Percentiles rank a stretch among this genome's conserved stretches.
Conservation (phyloP, 2,888 invertebrate species). For the Priocnemis perturbator region DNA sequence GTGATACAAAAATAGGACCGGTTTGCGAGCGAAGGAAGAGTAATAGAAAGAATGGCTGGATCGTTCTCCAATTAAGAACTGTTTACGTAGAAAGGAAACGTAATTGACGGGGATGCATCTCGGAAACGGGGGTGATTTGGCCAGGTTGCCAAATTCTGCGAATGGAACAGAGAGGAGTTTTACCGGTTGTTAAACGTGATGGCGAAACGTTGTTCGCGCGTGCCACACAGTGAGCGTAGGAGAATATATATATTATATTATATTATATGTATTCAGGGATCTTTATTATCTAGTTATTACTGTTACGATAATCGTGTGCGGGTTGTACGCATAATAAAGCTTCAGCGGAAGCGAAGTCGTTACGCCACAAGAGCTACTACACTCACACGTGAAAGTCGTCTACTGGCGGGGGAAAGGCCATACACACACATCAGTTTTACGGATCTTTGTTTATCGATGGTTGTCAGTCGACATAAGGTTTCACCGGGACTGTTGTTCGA, state of each 20-base stretch:
- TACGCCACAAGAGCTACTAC: conserved; percentile 35
- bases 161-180: conserved; percentile 33
- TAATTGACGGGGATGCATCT: conserved; percentile 30
- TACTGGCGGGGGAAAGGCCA: conserved; percentile 26
- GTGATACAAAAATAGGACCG: conserved; percentile 46
- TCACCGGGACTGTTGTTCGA: conserved; percentile 3
- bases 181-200: conserved; percentile 56
- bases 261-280: conserved; percentile 71
- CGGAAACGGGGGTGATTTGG: conserved; percentile 32
- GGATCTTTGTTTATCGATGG: conserved; percentile 21
- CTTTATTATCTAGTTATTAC: conserved; percentile 71
- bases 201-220: conserved; percentile 56
- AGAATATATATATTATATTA: conserved; percentile 49
- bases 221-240: conserved; percentile 58
- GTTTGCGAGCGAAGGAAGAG: conserved; percentile 33
- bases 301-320: conserved; percentile 53
- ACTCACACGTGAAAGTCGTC: conserved; percentile 26
- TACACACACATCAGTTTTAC: conserved; percentile 19
- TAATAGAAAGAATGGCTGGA: conserved; percentile 49
- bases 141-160: conserved; percentile 44
- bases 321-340: conserved; percentile 50
- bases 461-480: conserved; percentile 22
- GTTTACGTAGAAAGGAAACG: conserved; percentile 12
- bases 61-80: conserved; percentile 47
- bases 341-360: conserved; percentile 34